Base-by-base conservation (phyloP, 2,888 invertebrate species). In the Drosophila kuntzei region DNA sequence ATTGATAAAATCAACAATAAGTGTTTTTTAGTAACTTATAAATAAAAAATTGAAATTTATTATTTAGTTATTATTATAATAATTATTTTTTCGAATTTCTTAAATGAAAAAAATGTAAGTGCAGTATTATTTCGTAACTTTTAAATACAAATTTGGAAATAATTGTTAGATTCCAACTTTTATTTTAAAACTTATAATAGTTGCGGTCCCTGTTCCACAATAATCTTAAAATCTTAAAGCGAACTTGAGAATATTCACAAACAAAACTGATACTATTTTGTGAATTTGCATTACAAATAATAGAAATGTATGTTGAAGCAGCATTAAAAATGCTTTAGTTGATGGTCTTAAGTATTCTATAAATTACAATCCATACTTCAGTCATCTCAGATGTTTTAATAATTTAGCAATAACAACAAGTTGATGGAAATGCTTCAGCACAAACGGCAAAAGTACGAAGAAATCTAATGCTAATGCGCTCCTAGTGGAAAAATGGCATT, bases 381-480 rank as follows among this genome's bases (percentile, higher is more conserved):
- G 55, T 20, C 32, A 39, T 37, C 65, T 65, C 58, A 60, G 77
- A 71, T 60, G 20, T 55, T 63, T 66, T 66, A 75, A 77, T 72
- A 77, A 66, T 75, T 77, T 59, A 77, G 34, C 61, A 59, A 65
- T 55, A 62, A 41, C 61, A 71, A 71, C 73, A 66, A 66, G 34
- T 58, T 47, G 54, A 50, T 62, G 78, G 32, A 77, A 78, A 72
- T 72, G 54, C 54, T 58, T 14, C 1, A 32, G 43, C 25, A 25
- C 36, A 22, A 34, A 11, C 32, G 7, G 25, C 5, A 25, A 25
- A 6, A 1, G 25, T 25, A n/a, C 7, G 11, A 12, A 32, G 11
- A 34, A 32, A 57, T 51, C 43, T 60, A 73, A 71, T 65, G 67
- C 59, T 63, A 77, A 71, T 75, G 54, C 49, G 39, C 44, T 44